These are phyloP conservation scores for Pogonomyrmex californicus DNA, from an alignment of 1,140 invertebrate species.

Conservation along the genomic window DNA sequence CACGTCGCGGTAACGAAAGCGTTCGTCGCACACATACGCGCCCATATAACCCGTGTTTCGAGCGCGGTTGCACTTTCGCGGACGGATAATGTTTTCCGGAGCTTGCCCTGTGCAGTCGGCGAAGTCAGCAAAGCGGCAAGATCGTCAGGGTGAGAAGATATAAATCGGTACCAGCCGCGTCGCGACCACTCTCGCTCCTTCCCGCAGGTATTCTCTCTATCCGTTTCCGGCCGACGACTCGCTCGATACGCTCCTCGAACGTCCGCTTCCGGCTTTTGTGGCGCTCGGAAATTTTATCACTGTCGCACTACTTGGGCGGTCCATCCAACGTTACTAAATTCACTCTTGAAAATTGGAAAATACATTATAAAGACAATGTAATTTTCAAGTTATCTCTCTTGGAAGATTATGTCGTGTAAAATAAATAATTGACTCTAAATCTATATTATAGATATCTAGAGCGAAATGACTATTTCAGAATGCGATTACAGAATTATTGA, in stretches of 20 bases:
- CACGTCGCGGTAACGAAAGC: neutral
- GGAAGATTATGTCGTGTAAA: neutral
- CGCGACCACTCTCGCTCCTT: neutral
- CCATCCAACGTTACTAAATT: neutral
- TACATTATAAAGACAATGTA: neutral
- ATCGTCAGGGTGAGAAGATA: neutral
- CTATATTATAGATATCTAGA: neutral
- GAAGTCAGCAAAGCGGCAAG: neutral
- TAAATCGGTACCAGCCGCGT: constrained; percentile 7
- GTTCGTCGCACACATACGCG: neutral
- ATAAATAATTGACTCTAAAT: neutral
- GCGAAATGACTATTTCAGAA: too few relatives aligned
- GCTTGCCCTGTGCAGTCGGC: neutral
- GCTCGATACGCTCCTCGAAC: constrained; percentile 36
- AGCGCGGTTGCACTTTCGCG: constrained; percentile 48
- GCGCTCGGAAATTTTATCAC: neutral
- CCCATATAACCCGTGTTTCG: constrained; percentile 3
- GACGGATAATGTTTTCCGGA: constrained; percentile 40
- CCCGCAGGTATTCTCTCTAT: neutral
- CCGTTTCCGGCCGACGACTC: neutral
- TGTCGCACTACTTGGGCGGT: neutral
- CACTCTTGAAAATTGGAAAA: neutral
- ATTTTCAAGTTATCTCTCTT: neutral
- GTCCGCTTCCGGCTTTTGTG: constrained; percentile 29
- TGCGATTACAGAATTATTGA: too few relatives aligned